Percentiles rank a stretch among this genome's conserved stretches.
Conservation (phyloP, 2,113 vertebrate genomes). For the Carollia perspicillata region DNA sequence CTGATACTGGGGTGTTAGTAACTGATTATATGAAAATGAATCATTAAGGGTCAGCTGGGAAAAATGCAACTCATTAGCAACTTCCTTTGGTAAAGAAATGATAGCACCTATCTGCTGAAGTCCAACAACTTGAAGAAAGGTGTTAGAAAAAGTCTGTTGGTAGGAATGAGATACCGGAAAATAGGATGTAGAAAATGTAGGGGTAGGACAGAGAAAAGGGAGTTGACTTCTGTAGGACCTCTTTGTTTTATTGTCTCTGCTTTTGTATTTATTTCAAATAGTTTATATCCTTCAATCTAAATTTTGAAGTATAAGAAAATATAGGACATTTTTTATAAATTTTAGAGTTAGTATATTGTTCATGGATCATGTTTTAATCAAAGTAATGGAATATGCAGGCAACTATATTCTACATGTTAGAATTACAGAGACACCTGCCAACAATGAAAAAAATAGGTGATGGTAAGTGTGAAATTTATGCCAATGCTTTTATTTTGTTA, state of each 20-base stretch:
- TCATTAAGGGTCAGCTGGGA: constrained; percentile 57
- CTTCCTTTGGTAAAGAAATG: constrained; percentile 27
- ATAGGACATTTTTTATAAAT: not conserved
- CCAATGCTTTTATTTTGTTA: not conserved
- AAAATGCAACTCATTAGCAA: constrained; percentile 57
- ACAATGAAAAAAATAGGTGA: not conserved
- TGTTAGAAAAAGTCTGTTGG: not conserved
- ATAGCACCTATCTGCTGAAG: constrained; percentile 1
- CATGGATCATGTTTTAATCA: not conserved
- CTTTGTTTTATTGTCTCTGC: not conserved
- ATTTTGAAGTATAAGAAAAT: not conserved
- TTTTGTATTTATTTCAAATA: constrained; percentile 39
- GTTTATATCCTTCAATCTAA: not conserved
- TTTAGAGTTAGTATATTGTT: not conserved
- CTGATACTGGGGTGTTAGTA: constrained; percentile 15
- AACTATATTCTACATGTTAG: not conserved
- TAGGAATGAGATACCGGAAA: not conserved
- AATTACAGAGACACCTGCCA: not conserved
- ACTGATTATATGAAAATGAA: constrained; percentile 66
- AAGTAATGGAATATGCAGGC: not conserved
- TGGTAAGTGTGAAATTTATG: not conserved
- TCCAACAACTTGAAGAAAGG: not conserved
- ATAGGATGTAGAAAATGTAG: not conserved
- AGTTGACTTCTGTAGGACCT: not conserved
- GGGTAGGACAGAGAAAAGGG: not conserved